Conservation (phyloP, 2,113 vertebrate genomes). For the Symphodus melops region DNA sequence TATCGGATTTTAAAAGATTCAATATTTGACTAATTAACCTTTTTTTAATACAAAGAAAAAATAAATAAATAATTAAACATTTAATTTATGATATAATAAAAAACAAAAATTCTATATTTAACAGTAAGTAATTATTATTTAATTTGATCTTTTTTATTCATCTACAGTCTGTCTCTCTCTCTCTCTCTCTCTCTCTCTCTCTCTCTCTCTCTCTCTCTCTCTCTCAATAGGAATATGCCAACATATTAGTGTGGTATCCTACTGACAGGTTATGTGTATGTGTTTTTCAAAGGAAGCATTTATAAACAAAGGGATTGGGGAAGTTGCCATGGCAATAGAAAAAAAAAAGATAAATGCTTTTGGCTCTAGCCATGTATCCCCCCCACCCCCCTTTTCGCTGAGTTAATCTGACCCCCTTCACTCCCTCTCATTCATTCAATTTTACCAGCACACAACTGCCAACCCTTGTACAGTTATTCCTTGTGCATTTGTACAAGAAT, state of each 20-base stretch:
- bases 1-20: too few species aligned
- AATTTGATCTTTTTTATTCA: too few species aligned
- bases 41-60: too few species aligned
- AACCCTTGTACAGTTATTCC: neutral
- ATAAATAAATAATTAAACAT: too few species aligned
- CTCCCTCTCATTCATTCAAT: neutral
- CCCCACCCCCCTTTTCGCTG: neutral
- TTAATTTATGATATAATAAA: too few species aligned
- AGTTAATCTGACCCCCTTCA: constrained; percentile 12
- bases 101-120: too few species aligned
- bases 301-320: constrained; percentile 38
- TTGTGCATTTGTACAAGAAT: constrained; percentile 29
- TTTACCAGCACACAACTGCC: neutral
- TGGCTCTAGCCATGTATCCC: neutral
- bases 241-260: constrained; percentile 29
- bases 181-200: neutral
- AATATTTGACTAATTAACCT: too few species aligned
- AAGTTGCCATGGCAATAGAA: constrained; percentile 58
- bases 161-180: too few species aligned
- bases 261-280: neutral
- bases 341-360: constrained; percentile 30
- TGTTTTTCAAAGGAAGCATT: constrained; percentile 24
- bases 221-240: neutral
- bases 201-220: constrained; percentile 4
- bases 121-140: too few species aligned